Evolutionary conservation across 2,797 vertebrate genomes (phyloP).

Genomic region (Myripristis murdjan): DNA sequence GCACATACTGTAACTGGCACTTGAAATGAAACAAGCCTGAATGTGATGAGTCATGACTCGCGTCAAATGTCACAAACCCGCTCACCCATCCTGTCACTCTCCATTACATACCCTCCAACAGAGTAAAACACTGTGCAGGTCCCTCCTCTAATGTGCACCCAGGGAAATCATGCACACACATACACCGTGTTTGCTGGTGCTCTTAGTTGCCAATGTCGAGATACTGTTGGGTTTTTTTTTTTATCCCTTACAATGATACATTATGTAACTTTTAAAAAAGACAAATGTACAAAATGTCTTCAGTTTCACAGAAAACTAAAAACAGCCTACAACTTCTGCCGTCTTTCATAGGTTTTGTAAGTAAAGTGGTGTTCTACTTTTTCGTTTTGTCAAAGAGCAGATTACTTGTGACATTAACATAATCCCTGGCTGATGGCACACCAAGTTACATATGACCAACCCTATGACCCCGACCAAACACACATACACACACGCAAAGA

Average conservation of each 20-base stretch:
- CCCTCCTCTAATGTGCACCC: not conserved
- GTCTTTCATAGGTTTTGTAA: not conserved
- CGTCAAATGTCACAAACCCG: not conserved
- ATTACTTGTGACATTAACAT: slow-evolving; percentile 16
- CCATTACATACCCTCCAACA: no score
- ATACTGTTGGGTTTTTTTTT: no score
- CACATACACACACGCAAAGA: slow-evolving; percentile 7
- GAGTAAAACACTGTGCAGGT: not conserved
- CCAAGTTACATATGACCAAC: slow-evolving; percentile 5
- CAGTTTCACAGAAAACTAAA: no score
- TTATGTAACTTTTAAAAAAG: no score
- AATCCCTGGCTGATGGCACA: not conserved
- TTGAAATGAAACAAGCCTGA: not conserved
- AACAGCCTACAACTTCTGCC: not conserved
- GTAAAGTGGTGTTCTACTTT: not conserved
- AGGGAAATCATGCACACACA: no score
- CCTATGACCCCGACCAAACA: slow-evolving; percentile 3
- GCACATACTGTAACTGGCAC: not conserved
- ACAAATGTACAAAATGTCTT: no score
- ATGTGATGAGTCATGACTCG: not conserved
- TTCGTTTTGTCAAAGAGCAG: slow-evolving; percentile 6
- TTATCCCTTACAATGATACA: no score
- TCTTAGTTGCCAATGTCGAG: no score
- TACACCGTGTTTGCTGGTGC: no score
- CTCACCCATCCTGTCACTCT: no score